phyloP scores from a whole-genome alignment of 2,113 vertebrate species.

The Cettia cetti region DNA sequence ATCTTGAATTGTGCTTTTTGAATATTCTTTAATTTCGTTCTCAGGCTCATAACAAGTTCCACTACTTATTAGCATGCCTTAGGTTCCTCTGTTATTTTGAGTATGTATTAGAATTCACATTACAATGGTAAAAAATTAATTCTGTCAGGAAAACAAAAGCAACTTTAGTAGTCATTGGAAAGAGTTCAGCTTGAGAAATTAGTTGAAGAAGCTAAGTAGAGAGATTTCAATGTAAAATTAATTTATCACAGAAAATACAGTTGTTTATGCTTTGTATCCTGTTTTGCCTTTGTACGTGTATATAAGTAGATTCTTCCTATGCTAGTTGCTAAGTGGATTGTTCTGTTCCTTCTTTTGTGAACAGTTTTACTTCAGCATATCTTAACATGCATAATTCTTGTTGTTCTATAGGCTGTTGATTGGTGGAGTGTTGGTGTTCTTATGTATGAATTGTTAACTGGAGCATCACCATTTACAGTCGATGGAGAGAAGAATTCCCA shows the following conservation, averaged over 20 bases:
- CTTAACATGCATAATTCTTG: background rate
- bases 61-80: background rate
- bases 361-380: background rate
- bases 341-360: background rate
- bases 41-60: background rate
- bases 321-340: background rate
- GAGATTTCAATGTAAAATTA: background rate
- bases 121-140: background rate
- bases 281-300: background rate
- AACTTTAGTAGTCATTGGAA: background rate
- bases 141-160: accelerated
- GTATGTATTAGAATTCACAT: background rate
- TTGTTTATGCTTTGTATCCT: background rate
- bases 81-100: background rate
- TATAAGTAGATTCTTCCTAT: background rate
- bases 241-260: background rate
- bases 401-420: slow-evolving; percentile 87
- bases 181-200: background rate
- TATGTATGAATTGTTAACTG: slow-evolving; percentile 96
- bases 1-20: background rate
- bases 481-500: slow-evolving; percentile 97
- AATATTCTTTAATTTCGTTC: background rate
- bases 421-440: slow-evolving; percentile 99
- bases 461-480: slow-evolving; percentile 97
- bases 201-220: background rate